Base-by-base conservation (phyloP, 2,888 invertebrate species). In the Polydrusus cervinus region DNA sequence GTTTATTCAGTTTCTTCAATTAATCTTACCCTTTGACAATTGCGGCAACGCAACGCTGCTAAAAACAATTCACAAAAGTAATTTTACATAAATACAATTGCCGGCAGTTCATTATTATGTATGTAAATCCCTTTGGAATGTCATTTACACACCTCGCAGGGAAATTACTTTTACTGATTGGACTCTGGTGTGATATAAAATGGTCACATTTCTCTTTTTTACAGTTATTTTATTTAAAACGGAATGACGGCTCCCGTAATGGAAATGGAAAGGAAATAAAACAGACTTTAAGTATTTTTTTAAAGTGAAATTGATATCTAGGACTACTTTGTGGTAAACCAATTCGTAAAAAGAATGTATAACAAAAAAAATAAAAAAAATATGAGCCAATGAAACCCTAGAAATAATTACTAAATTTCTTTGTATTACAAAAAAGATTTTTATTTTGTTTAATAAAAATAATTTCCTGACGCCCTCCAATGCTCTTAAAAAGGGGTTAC, bases 91-190 rank as follows among this genome's bases (percentile, higher is more conserved):
- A 70, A 61, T 61, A 38, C 49, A 61, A 61, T 53, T 53, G 51
- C 51, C 11, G 1, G 34, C 7, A 34, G 38, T 51, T 30, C 60
- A 70, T 60, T 60, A 70, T 38, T 70, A 66, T 53, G 61, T 61
- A 38, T 61, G 47, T 49, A 40, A 57, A 43, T 40, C 64, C 71
- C 71, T 5, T 8, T 53, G 51, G 71, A 55, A 20, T 10, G 53
- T 20, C 71, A 71, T 71, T 71, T 71, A 55, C 71, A 64, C 71
- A 64, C 64, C 55, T 64, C 43, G 55, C 25, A 45, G 64, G 51
- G 30, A 71, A 71, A 71, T 71, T 64, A 71, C 71, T 53, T 64
- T 64, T 64, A 64, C 45, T 45, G 71, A 71, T 71, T 71, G 62
- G 62, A 18, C 71, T 55, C 71, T 2, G 1, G 71, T 51, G 71